A percentile compares a stretch with the other conserved stretches of the same genome.
Evolutionary conservation across 2,797 vertebrate genomes (phyloP).

Genomic region (Thunnus albacares): DNA sequence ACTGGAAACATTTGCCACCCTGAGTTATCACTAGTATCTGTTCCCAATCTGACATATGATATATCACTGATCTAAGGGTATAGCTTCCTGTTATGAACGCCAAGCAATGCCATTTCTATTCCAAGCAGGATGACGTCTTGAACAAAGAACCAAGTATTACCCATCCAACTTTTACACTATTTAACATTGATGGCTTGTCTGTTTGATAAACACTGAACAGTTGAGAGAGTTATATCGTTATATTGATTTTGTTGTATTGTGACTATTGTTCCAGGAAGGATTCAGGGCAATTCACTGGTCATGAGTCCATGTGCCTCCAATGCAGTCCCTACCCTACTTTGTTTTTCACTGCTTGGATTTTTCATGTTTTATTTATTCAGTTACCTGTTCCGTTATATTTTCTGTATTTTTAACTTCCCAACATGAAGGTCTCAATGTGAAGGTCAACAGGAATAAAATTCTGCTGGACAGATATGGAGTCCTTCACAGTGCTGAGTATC

Average conservation of each 20-base stretch:
- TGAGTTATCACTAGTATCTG: conserved; percentile 55
- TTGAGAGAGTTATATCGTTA: background rate
- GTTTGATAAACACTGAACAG: background rate
- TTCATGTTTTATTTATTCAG: background rate
- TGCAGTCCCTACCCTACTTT: background rate
- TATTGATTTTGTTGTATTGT: background rate
- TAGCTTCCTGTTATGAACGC: conserved; percentile 5
- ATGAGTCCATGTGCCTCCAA: background rate
- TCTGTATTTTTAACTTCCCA: background rate
- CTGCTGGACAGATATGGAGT: background rate
- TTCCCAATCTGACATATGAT: conserved; percentile 34
- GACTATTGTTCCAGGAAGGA: background rate
- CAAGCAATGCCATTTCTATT: conserved; percentile 8
- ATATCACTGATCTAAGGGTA: conserved; percentile 11
- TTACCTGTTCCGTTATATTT: background rate
- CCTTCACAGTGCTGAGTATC: background rate
- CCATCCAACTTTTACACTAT: background rate
- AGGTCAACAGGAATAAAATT: background rate
- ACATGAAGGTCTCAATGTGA: background rate
- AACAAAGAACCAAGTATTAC: background rate
- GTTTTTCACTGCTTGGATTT: background rate
- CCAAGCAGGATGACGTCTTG: too few relatives aligned
- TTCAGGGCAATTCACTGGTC: background rate
- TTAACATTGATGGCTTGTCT: background rate
- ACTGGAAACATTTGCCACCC: background rate